Evolutionary conservation across 2,113 vertebrate genomes (phyloP).

Genomic region (Sporophila hypoxantha): DNA sequence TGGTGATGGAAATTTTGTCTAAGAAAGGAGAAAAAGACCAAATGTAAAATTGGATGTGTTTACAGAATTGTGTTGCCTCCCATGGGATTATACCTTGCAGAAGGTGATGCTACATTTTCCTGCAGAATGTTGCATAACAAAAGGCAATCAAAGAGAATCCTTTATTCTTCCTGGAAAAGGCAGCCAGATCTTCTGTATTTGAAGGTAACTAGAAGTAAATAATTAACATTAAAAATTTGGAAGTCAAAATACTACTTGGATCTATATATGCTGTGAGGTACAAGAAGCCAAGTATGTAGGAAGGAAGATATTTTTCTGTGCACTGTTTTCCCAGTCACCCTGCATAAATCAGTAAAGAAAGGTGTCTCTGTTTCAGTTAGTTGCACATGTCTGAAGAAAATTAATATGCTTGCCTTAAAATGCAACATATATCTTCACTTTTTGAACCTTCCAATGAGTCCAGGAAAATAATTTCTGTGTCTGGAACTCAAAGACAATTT

Average conservation of each 20-base stretch:
- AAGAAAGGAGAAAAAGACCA: background rate
- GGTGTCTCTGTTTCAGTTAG: background rate
- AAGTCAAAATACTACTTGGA: background rate
- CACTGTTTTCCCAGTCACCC: background rate
- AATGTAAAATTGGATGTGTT: background rate
- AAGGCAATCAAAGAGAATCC: background rate
- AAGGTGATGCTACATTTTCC: background rate
- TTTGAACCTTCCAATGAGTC: background rate
- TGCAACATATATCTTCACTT: background rate
- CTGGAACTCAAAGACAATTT: background rate
- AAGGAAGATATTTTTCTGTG: conserved; percentile 1
- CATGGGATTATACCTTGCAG: background rate
- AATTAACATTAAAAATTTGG: background rate
- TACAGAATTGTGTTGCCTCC: background rate
- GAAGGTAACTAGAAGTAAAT: background rate
- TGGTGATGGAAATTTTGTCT: background rate
- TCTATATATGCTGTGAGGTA: background rate
- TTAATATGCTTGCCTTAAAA: background rate
- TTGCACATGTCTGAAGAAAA: background rate
- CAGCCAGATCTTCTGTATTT: background rate
- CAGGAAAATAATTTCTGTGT: background rate
- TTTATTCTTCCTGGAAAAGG: background rate
- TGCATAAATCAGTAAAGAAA: conserved; percentile 8
- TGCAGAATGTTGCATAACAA: background rate
- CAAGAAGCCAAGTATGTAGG: background rate